Conservation (phyloP, 2,113 vertebrate genomes). For the Kobus ellipsiprymnus region DNA sequence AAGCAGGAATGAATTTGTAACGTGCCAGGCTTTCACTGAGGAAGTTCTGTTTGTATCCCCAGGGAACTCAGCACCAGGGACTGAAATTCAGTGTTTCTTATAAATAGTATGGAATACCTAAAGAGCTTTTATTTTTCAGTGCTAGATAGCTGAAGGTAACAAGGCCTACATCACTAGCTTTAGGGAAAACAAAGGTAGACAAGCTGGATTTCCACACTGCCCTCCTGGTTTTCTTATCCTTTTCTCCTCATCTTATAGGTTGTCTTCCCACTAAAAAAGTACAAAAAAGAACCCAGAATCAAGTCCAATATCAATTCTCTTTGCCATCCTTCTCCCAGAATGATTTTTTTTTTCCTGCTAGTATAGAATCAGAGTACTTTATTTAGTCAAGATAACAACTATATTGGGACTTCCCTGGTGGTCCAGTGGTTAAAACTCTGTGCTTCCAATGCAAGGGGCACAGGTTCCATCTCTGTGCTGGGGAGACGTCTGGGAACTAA, state of each 20-base stretch:
- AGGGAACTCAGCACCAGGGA: slow-evolving; percentile 39
- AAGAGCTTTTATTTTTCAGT: slow-evolving; percentile 35
- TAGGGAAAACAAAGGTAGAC: not conserved
- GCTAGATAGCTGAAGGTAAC: slow-evolving; percentile 23
- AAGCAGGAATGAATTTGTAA: slow-evolving; percentile 43
- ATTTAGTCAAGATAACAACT: not conserved
- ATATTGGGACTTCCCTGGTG: not conserved
- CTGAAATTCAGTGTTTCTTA: slow-evolving; percentile 49
- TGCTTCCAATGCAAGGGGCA: not conserved
- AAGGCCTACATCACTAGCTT: not conserved
- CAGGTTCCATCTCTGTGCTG: not conserved
- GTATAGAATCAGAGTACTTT: not conserved
- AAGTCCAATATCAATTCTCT: not conserved
- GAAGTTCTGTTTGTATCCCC: slow-evolving; percentile 44
- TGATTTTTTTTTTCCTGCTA: fast-evolving
- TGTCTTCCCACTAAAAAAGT: not conserved
- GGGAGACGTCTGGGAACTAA: not conserved
- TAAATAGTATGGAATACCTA: slow-evolving; percentile 47
- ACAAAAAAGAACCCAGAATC: not conserved
- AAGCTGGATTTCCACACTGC: not conserved
- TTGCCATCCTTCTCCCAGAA: not conserved
- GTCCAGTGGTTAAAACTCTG: not conserved
- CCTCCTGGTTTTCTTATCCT: not conserved
- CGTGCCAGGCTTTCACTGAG: slow-evolving; percentile 47
- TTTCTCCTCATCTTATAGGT: not conserved